Evolutionary conservation across 2,113 vertebrate species (phyloP).

Genomic region (Perca flavescens): DNA sequence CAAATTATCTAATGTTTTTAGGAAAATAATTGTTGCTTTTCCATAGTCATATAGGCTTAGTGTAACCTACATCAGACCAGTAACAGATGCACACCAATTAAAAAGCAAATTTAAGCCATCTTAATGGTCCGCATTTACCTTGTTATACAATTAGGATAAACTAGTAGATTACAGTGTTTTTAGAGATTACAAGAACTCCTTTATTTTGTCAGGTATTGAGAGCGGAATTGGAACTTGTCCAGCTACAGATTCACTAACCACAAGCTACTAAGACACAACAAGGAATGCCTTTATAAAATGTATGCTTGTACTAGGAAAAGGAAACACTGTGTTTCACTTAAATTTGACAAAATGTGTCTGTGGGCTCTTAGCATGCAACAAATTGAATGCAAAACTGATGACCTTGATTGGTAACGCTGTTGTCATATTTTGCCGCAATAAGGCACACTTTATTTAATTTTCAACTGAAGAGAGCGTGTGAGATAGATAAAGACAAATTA

Average conservation of each 20-base stretch:
- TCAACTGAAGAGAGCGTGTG: slow-evolving; percentile 28
- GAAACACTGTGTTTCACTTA: not conserved
- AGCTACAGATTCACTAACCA: not conserved
- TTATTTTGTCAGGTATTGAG: not conserved
- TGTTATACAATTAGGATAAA: not conserved
- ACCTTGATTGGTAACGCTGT: slow-evolving; percentile 32
- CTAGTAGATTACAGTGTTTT: not conserved
- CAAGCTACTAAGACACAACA: not conserved
- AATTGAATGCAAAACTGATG: slow-evolving; percentile 12
- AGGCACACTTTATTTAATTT: slow-evolving; percentile 45
- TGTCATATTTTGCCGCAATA: slow-evolving; percentile 16
- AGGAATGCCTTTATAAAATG: not conserved
- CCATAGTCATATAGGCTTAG: no score
- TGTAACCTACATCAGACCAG: not conserved
- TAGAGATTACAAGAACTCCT: not conserved
- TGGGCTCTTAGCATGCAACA: not conserved
- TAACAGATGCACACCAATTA: not conserved
- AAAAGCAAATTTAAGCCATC: not conserved
- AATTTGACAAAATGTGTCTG: not conserved
- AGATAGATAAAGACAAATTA: slow-evolving; percentile 50
- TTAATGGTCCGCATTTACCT: not conserved
- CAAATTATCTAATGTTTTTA: not conserved
- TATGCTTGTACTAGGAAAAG: not conserved
- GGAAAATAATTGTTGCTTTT: not conserved
- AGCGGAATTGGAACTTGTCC: not conserved